Conservation (phyloP, 2,888 invertebrate species). For the Aphodius granarius region DNA sequence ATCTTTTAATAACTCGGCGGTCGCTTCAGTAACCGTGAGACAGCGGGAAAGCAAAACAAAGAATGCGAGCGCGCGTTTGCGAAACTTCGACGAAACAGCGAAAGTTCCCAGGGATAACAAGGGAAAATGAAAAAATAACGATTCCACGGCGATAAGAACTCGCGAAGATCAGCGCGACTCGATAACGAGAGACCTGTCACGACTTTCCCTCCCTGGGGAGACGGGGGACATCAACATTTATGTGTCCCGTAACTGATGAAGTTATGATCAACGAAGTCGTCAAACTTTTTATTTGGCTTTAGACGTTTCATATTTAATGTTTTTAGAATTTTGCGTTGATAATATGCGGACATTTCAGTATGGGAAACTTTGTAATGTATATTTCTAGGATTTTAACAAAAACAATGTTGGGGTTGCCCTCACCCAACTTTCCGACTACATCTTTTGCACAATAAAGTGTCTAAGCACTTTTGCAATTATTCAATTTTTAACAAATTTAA, state of each 20-base stretch:
- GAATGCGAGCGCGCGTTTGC: not conserved
- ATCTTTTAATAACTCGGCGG: not conserved
- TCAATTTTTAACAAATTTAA: no score
- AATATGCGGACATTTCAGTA: no score
- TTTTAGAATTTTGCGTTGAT: not conserved
- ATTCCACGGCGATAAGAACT: not conserved
- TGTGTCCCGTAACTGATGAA: not conserved
- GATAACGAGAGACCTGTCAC: not conserved
- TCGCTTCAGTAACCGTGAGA: not conserved
- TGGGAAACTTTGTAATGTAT: no score
- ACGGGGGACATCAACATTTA: not conserved
- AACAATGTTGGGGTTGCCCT: no score
- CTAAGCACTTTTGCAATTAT: no score
- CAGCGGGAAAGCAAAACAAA: not conserved
- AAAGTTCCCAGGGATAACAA: not conserved
- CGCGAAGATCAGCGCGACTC: not conserved
- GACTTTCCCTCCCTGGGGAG: not conserved
- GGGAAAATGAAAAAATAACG: not conserved
- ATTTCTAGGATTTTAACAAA: no score
- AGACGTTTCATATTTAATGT: not conserved
- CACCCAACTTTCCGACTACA: no score
- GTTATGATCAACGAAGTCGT: not conserved
- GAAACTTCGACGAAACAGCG: not conserved
- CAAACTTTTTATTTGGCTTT: not conserved
- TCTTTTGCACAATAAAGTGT: no score